Percentiles rank a stretch among this genome's conserved stretches.
These are phyloP conservation scores for Anguilla pacifica DNA, from an alignment of 2,797 vertebrate species.

Conservation along the genomic window DNA sequence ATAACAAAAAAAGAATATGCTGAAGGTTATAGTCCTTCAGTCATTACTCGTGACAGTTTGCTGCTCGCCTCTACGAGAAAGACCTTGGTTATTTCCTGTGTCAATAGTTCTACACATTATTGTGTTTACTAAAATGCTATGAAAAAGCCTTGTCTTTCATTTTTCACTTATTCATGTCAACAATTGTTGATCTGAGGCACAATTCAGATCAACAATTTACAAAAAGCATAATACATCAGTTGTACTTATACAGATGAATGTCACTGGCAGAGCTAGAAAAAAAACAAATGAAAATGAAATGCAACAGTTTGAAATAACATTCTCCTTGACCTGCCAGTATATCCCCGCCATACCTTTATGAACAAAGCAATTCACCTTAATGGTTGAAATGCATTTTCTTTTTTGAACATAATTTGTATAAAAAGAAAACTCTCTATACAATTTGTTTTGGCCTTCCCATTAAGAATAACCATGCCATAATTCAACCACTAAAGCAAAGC, in stretches of 20 bases:
- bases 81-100: neutral
- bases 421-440: too few relatives aligned
- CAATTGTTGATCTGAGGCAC: too few relatives aligned
- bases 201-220: neutral
- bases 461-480: too few relatives aligned
- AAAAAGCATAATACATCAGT: neutral
- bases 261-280: neutral
- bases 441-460: too few relatives aligned
- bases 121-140: neutral
- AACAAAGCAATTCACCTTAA: too few relatives aligned
- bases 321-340: too few relatives aligned
- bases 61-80: neutral
- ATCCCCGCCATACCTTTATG: too few relatives aligned
- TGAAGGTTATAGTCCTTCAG: neutral
- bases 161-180: neutral
- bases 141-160: neutral
- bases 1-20: neutral
- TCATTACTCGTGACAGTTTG: neutral
- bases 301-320: neutral
- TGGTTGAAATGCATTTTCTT: too few relatives aligned
- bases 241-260: neutral
- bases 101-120: neutral
- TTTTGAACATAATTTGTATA: too few relatives aligned
- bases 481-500: too few relatives aligned
- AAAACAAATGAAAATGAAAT: neutral